A percentile compares a stretch with the other conserved stretches of the same genome.
phyloP scores from a whole-genome alignment of 2,888 invertebrate genomes.

The Drosophila pseudotakahashii region DNA sequence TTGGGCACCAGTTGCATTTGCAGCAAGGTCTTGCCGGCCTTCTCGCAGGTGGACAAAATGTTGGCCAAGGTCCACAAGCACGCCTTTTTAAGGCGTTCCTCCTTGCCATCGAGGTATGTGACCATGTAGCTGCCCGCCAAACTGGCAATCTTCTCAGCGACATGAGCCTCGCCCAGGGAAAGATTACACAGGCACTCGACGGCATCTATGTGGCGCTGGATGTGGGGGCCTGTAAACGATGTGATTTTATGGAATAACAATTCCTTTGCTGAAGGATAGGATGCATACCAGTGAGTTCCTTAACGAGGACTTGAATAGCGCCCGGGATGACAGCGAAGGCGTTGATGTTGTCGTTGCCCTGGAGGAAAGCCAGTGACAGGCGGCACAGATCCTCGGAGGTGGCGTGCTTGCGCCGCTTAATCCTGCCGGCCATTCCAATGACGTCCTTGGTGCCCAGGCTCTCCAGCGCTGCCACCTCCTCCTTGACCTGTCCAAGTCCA shows the following conservation, averaged over 20 bases:
- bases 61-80: conserved; percentile 83
- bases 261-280: accelerated
- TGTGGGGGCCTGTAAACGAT: conserved; percentile 66
- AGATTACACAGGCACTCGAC: conserved; percentile 83
- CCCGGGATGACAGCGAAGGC: conserved; percentile 80
- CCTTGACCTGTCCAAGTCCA: conserved; percentile 80
- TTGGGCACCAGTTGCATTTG: conserved; percentile 81
- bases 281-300: conserved; percentile 81
- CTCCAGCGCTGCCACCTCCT: conserved; percentile 73
- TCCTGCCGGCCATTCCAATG: conserved; percentile 74
- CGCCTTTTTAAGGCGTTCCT: conserved; percentile 72
- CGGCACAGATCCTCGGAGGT: conserved; percentile 80
- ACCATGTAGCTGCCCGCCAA: conserved; percentile 82
- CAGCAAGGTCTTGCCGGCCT: conserved; percentile 69
- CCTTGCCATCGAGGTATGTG: conserved; percentile 75
- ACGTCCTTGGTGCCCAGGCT: conserved; percentile 80
- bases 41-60: conserved; percentile 73
- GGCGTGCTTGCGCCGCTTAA: conserved; percentile 82
- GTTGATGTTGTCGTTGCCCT: conserved; percentile 78
- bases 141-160: conserved; percentile 81
- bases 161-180: conserved; percentile 78
- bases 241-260: neutral
- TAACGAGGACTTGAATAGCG: conserved; percentile 81
- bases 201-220: conserved; percentile 76
- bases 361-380: conserved; percentile 81